Percentiles rank a stretch among this genome's conserved stretches.
phyloP scores from a whole-genome alignment of 2,113 vertebrate species.

The Regulus satrapa region DNA sequence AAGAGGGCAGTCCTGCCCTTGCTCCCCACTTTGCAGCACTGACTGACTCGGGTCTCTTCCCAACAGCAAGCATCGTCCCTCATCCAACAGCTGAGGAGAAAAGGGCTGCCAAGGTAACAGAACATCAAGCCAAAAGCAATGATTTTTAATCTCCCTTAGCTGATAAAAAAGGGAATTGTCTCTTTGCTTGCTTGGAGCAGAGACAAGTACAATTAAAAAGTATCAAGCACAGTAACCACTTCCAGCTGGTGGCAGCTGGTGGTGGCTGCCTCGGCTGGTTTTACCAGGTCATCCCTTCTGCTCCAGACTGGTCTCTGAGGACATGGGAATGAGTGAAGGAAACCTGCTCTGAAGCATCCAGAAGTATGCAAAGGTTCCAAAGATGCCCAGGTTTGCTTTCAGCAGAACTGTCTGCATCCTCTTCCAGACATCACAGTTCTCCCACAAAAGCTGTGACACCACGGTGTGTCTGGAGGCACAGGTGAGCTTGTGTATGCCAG shows the following conservation, averaged over 20 bases:
- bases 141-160: neutral
- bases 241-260: neutral
- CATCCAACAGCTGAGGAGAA: neutral
- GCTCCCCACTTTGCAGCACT: neutral
- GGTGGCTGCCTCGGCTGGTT: neutral
- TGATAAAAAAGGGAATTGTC: neutral
- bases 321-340: rapidly evolving
- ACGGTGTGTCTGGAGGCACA: rapidly evolving
- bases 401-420: neutral
- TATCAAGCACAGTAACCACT: neutral
- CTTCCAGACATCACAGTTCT: neutral
- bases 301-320: neutral
- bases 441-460: neutral
- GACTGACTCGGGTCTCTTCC: neutral
- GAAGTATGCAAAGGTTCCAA: neutral
- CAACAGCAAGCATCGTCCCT: neutral
- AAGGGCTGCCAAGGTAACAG: neutral
- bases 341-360: neutral
- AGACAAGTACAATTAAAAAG: neutral
- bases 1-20: neutral
- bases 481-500: no score
- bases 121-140: neutral
- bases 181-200: neutral
- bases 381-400: neutral
- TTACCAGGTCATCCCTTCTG: neutral